Conservation (phyloP, 2,797 vertebrate species). For the Lacerta agilis region DNA sequence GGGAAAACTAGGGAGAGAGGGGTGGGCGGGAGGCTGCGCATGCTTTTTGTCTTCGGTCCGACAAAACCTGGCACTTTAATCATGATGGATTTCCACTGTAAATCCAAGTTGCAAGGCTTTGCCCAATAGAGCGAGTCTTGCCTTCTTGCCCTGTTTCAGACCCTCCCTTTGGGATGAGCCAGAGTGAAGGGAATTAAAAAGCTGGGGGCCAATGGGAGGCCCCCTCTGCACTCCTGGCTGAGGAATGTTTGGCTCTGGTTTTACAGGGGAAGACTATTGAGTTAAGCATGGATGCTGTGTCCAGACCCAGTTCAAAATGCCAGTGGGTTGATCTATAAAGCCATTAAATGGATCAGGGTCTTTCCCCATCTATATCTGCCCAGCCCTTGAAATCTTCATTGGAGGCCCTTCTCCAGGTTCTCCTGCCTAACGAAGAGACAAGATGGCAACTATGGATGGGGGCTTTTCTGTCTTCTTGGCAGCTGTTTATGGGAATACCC, state of each 20-base stretch:
- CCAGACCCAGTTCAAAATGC: no score
- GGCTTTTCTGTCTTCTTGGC: no score
- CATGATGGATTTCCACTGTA: conserved; percentile 16
- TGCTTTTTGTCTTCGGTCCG: not conserved
- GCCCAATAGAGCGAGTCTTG: not conserved
- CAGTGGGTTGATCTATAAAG: no score
- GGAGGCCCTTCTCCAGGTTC: no score
- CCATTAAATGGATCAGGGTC: no score
- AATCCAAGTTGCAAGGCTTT: not conserved
- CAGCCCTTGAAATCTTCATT: no score
- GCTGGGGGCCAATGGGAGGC: not conserved
- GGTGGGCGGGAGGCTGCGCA: not conserved
- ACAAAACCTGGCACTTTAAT: conserved; percentile 14
- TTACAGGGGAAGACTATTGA: no score
- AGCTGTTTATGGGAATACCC: no score
- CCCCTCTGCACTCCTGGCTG: not conserved
- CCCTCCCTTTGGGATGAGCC: conserved; percentile 21
- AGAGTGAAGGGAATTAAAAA: conserved; percentile 7
- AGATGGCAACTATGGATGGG: no score
- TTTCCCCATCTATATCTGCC: no score
- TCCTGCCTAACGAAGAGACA: no score
- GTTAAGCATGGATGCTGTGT: not conserved
- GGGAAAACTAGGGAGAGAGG: not conserved
- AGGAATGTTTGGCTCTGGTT: not conserved
- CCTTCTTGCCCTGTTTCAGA: not conserved